Conservation (phyloP, 2,888 invertebrate species). For the Apeira syringaria region DNA sequence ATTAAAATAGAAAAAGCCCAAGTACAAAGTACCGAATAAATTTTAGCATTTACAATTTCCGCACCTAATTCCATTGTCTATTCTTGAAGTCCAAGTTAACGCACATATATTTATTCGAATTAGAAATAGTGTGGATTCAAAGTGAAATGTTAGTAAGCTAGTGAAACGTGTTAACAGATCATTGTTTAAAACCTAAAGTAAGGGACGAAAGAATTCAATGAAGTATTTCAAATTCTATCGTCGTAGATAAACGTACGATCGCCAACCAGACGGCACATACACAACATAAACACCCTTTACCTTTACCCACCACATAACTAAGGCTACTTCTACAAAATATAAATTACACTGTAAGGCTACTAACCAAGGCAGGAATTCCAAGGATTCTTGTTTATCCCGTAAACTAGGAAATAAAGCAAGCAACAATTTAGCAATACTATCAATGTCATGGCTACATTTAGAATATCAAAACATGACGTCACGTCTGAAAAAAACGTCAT, state of each 20-base stretch:
- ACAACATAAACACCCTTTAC: conserved; percentile 40
- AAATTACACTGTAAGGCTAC: conserved; percentile 81
- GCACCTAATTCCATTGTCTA: conserved; percentile 79
- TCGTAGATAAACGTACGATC: conserved; percentile 16
- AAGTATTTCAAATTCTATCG: conserved; percentile 26
- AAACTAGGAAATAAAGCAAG: conserved; percentile 86
- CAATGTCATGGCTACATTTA: conserved; percentile 27
- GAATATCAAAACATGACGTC: conserved; percentile 1
- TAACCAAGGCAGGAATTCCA: conserved; percentile 92
- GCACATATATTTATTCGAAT: conserved; percentile 46
- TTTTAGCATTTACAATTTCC: conserved; percentile 74
- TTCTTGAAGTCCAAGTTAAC: conserved; percentile 82
- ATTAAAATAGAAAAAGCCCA: conserved; percentile 54
- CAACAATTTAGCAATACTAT: conserved; percentile 61
- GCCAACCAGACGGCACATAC: conserved; percentile 29
- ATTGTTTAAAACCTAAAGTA: conserved; percentile 13
- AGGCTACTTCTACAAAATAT: conserved; percentile 52
- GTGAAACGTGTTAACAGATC: conserved; percentile 57
- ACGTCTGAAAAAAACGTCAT: background rate
- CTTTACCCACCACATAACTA: conserved; percentile 34
- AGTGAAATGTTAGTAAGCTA: conserved; percentile 75
- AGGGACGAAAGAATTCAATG: conserved; percentile 39
- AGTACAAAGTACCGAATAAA: conserved; percentile 40
- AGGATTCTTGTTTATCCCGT: conserved; percentile 90
- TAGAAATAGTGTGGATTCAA: conserved; percentile 54